These are phyloP conservation scores for Microctonus hyperodae DNA, from an alignment of 2,888 invertebrate species.

Conservation along the genomic window DNA sequence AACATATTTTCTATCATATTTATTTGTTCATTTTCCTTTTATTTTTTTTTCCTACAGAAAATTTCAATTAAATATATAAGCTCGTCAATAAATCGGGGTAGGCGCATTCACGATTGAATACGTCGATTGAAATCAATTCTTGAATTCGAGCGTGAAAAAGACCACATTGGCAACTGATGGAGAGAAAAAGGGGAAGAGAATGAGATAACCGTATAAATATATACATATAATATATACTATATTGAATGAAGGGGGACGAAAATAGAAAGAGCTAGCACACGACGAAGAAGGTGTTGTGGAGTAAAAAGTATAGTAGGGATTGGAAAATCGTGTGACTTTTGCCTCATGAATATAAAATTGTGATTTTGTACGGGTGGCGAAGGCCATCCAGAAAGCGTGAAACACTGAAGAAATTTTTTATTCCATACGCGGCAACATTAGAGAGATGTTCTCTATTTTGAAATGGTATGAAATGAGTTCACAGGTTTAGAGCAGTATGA, in stretches of 20 bases:
- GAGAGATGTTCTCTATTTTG: constrained; percentile 5
- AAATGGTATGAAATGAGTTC: background rate
- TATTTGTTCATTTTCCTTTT: constrained; percentile 13
- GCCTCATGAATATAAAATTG: constrained; percentile 34
- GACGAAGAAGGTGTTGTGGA: background rate
- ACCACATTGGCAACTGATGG: constrained; percentile 20
- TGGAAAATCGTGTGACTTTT: constrained; percentile 19
- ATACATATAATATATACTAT: too few relatives aligned
- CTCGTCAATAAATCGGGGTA: constrained; percentile 8
- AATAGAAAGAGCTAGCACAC: too few relatives aligned
- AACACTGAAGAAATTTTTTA: constrained; percentile 26
- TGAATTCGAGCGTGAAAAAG: constrained; percentile 26
- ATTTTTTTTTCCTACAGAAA: background rate
- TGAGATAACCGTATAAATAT: too few relatives aligned
- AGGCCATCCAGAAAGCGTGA: constrained; percentile 27
- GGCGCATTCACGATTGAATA: constrained; percentile 14
- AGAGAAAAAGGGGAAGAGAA: background rate
- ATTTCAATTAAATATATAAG: constrained; percentile 14
- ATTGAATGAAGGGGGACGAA: constrained; percentile 2
- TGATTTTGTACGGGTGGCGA: constrained; percentile 21
- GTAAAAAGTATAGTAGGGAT: background rate
- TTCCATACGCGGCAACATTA: background rate
- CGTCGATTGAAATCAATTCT: constrained; percentile 25
- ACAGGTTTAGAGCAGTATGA: too few relatives aligned
- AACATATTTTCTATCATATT: background rate